Conservation (phyloP, 2,113 vertebrate species). For the Mirounga angustirostris region DNA sequence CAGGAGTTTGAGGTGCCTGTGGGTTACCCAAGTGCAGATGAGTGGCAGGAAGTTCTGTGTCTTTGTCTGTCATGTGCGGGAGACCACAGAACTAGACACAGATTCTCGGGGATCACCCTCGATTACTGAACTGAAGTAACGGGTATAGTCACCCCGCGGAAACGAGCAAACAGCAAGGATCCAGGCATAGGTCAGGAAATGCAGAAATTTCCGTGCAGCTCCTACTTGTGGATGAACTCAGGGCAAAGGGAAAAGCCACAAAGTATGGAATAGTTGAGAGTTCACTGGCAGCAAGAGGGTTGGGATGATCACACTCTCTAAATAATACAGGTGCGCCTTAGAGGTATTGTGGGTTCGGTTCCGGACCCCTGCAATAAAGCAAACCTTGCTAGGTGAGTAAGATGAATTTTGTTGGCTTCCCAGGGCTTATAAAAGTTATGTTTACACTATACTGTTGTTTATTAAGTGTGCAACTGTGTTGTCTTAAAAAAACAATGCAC, state of each 20-base stretch:
- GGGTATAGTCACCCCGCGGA: background rate
- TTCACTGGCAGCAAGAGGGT: background rate
- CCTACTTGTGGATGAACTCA: background rate
- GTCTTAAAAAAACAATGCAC: background rate
- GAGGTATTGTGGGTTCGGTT: background rate
- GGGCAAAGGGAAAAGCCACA: background rate
- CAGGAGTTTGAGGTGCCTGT: background rate
- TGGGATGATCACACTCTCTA: background rate
- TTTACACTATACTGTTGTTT: background rate
- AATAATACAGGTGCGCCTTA: background rate
- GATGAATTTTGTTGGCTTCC: background rate
- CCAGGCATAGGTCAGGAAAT: background rate
- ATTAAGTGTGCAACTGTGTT: background rate
- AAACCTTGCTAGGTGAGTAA: background rate
- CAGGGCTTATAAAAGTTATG: background rate
- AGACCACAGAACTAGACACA: background rate
- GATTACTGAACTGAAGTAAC: background rate
- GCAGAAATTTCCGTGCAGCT: background rate
- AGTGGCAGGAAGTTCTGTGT: background rate
- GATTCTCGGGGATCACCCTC: background rate
- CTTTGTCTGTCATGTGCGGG: background rate
- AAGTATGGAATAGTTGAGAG: background rate
- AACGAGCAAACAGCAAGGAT: background rate
- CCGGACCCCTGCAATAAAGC: background rate
- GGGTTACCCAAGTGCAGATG: background rate